These are phyloP conservation scores for Anolis apletophallus DNA, from an alignment of 2,797 vertebrate genomes.

Conservation along the genomic window DNA sequence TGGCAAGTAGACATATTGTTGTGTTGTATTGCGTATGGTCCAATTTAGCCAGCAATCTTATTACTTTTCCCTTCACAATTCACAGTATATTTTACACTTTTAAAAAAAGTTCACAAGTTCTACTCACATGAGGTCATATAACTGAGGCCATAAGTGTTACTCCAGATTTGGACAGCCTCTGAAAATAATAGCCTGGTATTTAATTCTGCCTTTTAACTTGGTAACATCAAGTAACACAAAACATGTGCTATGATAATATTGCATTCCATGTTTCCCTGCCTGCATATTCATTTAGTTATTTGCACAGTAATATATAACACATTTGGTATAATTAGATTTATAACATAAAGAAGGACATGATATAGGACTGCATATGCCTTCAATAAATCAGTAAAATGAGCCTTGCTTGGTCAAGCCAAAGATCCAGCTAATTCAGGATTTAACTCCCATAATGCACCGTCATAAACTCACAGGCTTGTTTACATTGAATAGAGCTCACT, in stretches of 20 bases:
- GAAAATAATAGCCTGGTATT: not conserved
- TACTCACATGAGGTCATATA: not conserved
- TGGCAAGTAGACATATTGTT: too few species aligned
- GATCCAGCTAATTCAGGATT: not conserved
- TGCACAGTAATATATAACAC: not conserved
- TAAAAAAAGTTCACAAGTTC: too few species aligned
- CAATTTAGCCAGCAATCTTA: not conserved
- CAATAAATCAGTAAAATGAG: not conserved
- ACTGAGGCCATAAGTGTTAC: not conserved
- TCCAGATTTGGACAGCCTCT: not conserved
- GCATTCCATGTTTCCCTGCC: not conserved
- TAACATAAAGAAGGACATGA: not conserved
- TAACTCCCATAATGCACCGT: not conserved
- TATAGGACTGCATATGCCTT: not conserved
- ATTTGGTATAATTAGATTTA: not conserved
- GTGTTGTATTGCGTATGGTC: not conserved
- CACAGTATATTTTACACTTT: not conserved
- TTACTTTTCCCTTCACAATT: not conserved
- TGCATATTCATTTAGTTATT: not conserved
- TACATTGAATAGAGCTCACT: not conserved
- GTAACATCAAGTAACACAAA: not conserved
- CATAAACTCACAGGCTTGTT: not conserved
- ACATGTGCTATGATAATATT: not conserved
- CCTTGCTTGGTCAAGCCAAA: not conserved
- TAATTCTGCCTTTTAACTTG: not conserved